A percentile compares a stretch with the other conserved stretches of the same genome.
Conservation (phyloP, 1,140 invertebrate species). For the Drepana arcuata region DNA sequence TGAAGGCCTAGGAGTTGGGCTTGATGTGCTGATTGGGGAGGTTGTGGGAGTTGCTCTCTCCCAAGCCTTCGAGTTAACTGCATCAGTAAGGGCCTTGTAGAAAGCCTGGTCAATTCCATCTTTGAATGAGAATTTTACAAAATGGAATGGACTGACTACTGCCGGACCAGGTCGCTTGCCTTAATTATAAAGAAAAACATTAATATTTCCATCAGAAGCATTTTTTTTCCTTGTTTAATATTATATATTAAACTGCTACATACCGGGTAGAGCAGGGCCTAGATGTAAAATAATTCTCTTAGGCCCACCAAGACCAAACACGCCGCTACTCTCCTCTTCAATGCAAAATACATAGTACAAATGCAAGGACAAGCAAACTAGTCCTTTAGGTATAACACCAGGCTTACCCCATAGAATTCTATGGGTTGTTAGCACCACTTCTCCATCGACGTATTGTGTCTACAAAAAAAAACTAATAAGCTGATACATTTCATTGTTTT, state of each 20-base stretch:
- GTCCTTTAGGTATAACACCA: constrained; percentile 78
- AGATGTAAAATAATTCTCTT: constrained; percentile 89
- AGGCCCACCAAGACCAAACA: constrained; percentile 83
- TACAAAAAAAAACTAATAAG: constrained; percentile 47
- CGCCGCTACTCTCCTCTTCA: constrained; percentile 82
- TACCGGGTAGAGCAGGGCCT: constrained; percentile 75
- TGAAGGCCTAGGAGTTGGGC: constrained; percentile 25
- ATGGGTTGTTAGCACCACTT: constrained; percentile 84
- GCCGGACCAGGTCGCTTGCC: constrained; percentile 83
- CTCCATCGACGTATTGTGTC: constrained; percentile 88
- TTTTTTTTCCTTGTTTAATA: background rate
- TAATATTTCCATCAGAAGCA: background rate
- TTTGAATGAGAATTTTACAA: constrained; percentile 91
- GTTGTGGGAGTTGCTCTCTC: constrained; percentile 52
- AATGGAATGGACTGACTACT: constrained; percentile 79
- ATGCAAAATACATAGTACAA: constrained; percentile 81
- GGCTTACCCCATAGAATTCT: constrained; percentile 86
- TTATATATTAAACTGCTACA: constrained; percentile 7
- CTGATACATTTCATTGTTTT: background rate
- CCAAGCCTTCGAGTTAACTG: constrained; percentile 77
- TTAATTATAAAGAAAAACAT: constrained; percentile 31
- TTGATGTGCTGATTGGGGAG: constrained; percentile 26
- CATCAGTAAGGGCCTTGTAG: constrained; percentile 75
- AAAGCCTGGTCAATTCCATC: constrained; percentile 85
- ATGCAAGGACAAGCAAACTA: constrained; percentile 79